phyloP scores from a whole-genome alignment of 2,888 invertebrate genomes.

The Lithophane leautieri region DNA sequence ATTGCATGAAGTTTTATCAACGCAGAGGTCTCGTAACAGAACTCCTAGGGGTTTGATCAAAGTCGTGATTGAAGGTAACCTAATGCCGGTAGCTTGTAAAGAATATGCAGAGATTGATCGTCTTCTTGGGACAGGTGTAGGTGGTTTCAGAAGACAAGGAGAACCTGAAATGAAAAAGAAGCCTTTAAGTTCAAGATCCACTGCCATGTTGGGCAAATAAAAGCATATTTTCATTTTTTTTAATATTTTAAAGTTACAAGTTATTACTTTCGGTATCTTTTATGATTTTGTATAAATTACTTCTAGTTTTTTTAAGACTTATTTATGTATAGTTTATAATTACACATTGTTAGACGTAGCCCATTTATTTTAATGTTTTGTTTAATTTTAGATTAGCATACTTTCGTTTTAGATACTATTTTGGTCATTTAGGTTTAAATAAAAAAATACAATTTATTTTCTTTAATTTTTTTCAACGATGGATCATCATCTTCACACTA shows the following conservation, averaged over 20 bases:
- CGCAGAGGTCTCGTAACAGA: constrained; percentile 70
- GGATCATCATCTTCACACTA: neutral
- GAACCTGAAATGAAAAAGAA: neutral
- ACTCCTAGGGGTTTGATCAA: constrained; percentile 77
- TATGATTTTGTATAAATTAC: neutral
- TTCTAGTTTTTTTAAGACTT: neutral
- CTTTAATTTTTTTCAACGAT: neutral
- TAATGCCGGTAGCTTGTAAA: constrained; percentile 72
- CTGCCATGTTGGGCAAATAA: neutral
- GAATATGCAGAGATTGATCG: constrained; percentile 71
- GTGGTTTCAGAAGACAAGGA: neutral
- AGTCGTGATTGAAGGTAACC: constrained; percentile 78
- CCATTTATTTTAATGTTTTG: neutral
- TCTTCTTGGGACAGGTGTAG: constrained; percentile 25
- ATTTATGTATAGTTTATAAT: too few relatives aligned
- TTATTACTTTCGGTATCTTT: neutral
- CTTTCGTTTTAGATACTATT: neutral
- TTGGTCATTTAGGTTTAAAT: neutral
- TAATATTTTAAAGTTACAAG: neutral
- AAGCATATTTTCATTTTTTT: neutral
- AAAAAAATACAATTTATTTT: neutral
- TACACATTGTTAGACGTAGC: neutral
- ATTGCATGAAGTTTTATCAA: constrained; percentile 69
- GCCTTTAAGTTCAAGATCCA: neutral
- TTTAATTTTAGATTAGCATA: constrained; percentile 11